Evolutionary conservation across 2,113 vertebrate genomes (phyloP).

Genomic region (Leucoraja erinaceus): DNA sequence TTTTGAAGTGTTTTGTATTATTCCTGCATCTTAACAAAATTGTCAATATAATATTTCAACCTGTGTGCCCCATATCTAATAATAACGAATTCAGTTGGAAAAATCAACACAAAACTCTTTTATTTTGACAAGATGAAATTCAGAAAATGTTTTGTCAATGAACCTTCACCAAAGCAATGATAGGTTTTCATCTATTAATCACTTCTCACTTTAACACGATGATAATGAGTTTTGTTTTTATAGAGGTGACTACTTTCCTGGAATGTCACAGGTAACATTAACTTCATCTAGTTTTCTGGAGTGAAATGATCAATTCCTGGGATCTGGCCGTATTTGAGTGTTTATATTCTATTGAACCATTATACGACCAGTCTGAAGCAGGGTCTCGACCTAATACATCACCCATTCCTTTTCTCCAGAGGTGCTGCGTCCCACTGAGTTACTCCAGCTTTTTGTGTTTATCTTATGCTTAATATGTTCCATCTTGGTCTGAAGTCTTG

Average conservation of each 20-base stretch:
- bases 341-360: neutral
- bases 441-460: neutral
- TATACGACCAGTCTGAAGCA: neutral
- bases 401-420: too few species aligned
- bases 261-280: neutral
- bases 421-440: too few species aligned
- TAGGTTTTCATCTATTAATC: neutral
- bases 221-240: neutral
- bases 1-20: neutral
- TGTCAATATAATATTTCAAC: neutral
- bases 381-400: too few species aligned
- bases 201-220: neutral
- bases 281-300: neutral
- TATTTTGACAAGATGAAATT: neutral
- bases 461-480: neutral
- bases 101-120: slow-evolving; percentile 1
- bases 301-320: neutral
- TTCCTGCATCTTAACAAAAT: neutral
- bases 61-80: neutral
- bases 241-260: neutral
- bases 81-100: neutral
- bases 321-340: neutral
- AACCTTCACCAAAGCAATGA: neutral
- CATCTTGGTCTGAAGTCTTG: neutral
- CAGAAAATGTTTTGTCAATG: neutral